Evolutionary conservation across 2,888 invertebrate genomes (phyloP).

Genomic region (Mythimna lalbum): DNA sequence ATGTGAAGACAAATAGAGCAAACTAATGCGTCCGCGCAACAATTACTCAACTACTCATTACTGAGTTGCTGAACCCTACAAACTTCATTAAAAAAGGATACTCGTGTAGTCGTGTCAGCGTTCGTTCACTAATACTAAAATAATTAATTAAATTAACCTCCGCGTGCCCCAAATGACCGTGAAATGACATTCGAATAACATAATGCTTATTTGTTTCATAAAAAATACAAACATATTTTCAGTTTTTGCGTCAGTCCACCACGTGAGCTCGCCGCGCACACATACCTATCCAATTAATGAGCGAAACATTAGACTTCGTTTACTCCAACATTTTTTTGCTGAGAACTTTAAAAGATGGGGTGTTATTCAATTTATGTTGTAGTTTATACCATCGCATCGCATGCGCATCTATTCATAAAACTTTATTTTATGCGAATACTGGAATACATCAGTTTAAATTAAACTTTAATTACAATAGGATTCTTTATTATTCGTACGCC

Average conservation of each 20-base stretch:
- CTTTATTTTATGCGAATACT: conserved; percentile 67
- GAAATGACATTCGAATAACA: conserved; percentile 78
- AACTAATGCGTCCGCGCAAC: conserved; percentile 40
- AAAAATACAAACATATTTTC: conserved; percentile 59
- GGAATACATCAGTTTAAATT: conserved; percentile 73
- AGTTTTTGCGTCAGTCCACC: conserved; percentile 68
- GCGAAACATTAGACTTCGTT: conserved; percentile 67
- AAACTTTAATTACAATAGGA: conserved; percentile 69
- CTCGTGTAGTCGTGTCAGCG: conserved; percentile 31
- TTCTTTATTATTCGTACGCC: conserved; percentile 60
- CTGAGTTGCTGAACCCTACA: conserved; percentile 36
- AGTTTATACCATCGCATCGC: conserved; percentile 62
- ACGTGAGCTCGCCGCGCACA: conserved; percentile 64
- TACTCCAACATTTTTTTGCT: conserved; percentile 66
- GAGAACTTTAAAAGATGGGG: conserved; percentile 69
- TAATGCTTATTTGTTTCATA: conserved; percentile 58
- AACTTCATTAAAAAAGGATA: conserved; percentile 48
- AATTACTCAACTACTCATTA: conserved; percentile 40
- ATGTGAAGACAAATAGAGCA: conserved; percentile 54
- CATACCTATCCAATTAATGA: conserved; percentile 63
- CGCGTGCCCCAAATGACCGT: conserved; percentile 77
- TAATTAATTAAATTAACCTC: conserved; percentile 68
- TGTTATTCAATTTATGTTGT: conserved; percentile 67
- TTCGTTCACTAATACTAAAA: conserved; percentile 43
- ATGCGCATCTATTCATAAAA: conserved; percentile 67